Conservation (phyloP, 2,797 vertebrate species). For the Sebastiscus tertius region DNA sequence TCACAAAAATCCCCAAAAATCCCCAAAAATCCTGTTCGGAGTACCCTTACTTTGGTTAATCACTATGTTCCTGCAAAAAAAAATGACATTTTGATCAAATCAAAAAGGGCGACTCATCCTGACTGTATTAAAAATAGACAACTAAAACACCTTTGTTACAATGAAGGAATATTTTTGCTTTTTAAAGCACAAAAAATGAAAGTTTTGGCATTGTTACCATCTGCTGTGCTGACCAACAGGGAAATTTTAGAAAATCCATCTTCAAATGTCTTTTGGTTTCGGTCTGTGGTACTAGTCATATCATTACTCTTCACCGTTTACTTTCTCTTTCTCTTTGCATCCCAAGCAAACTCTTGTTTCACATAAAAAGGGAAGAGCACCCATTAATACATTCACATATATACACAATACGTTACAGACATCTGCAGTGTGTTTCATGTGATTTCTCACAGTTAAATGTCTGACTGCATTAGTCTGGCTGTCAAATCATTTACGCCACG, state of each 20-base stretch:
- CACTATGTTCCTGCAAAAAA: not conserved
- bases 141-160: not conserved
- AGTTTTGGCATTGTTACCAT: not conserved
- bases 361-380: not conserved
- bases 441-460: not conserved
- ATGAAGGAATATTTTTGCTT: too few relatives aligned
- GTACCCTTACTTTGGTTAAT: not conserved
- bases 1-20: too few relatives aligned
- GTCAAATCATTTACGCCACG: not conserved
- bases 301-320: not conserved
- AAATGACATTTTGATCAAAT: not conserved
- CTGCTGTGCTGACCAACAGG: not conserved
- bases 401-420: not conserved
- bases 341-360: not conserved
- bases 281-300: not conserved
- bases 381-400: not conserved
- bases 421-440: not conserved
- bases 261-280: not conserved
- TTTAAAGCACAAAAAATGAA: not conserved
- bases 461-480: not conserved
- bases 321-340: not conserved
- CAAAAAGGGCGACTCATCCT: not conserved
- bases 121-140: conserved; percentile 25
- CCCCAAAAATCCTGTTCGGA: not conserved
- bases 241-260: not conserved